Conservation (phyloP, 2,113 vertebrate species). For the Peromyscus leucopus region DNA sequence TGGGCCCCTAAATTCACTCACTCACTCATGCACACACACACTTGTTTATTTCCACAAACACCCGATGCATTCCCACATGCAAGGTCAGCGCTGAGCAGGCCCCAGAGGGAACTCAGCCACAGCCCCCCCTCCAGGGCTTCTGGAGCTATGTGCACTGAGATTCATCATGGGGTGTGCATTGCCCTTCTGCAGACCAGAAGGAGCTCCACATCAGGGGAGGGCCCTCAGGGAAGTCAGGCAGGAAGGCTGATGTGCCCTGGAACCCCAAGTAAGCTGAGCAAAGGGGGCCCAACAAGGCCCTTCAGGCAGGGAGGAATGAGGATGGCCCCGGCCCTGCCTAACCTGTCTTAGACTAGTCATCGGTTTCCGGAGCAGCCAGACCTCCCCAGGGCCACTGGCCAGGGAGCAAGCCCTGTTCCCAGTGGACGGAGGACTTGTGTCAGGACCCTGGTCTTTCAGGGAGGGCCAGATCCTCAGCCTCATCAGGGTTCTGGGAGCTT, state of each 20-base stretch:
- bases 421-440: neutral
- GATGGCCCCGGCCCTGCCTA: neutral
- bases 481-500: neutral
- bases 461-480: neutral
- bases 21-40: fast-evolving
- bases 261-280: fast-evolving
- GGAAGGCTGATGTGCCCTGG: neutral
- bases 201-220: neutral
- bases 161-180: fast-evolving
- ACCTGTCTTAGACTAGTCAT: neutral
- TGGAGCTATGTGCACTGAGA: too few species aligned
- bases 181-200: neutral
- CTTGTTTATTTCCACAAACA: neutral
- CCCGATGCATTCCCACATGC: fast-evolving
- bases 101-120: neutral
- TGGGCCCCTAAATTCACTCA: neutral
- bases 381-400: neutral
- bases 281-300: neutral
- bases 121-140: neutral
- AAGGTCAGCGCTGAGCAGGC: neutral
- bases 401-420: neutral
- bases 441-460: neutral
- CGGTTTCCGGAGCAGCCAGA: neutral
- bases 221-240: neutral
- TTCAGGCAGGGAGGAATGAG: neutral